A percentile compares a stretch with the other conserved stretches of the same genome.
phyloP scores from a whole-genome alignment of 2,113 vertebrate species.

The Marmota monax region DNA sequence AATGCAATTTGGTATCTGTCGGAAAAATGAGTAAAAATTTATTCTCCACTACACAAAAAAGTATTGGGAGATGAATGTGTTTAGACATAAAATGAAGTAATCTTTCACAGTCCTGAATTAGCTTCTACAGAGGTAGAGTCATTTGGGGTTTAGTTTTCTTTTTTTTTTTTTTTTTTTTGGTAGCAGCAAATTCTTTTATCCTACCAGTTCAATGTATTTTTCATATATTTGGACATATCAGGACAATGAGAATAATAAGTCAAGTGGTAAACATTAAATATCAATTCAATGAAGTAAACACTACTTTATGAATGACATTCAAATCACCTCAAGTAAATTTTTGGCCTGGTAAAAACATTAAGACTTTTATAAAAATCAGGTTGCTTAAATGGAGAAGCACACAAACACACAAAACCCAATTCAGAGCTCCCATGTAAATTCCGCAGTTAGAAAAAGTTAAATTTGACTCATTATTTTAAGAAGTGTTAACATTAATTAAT shows the following conservation, averaged over 20 bases:
- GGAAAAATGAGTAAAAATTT: slow-evolving; percentile 58
- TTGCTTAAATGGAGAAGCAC: slow-evolving; percentile 37
- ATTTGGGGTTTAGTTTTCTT: slow-evolving; percentile 1
- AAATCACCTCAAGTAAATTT: slow-evolving; percentile 41
- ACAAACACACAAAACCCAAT: not conserved
- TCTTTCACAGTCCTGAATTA: slow-evolving; percentile 14
- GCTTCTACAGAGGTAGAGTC: not conserved
- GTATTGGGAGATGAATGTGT: not conserved
- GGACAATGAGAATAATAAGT: not conserved
- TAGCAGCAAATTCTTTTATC: not conserved
- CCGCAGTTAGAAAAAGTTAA: slow-evolving; percentile 15
- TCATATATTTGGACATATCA: not conserved
- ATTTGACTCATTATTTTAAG: slow-evolving; percentile 47
- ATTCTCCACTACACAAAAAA: slow-evolving; percentile 45
- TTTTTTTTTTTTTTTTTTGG: not conserved
- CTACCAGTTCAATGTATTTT: not conserved
- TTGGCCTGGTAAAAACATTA: not conserved
- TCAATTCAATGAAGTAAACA: not conserved
- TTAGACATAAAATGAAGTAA: slow-evolving; percentile 11
- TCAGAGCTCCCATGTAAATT: slow-evolving; percentile 19
- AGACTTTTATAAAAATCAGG: not conserved
- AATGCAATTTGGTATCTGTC: not conserved
- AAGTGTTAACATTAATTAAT: slow-evolving; percentile 53
- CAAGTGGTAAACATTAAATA: slow-evolving; percentile 25
- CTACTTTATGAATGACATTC: not conserved